Evolutionary conservation across 2,888 invertebrate genomes (phyloP).

Genomic region (Dryococelus australis): DNA sequence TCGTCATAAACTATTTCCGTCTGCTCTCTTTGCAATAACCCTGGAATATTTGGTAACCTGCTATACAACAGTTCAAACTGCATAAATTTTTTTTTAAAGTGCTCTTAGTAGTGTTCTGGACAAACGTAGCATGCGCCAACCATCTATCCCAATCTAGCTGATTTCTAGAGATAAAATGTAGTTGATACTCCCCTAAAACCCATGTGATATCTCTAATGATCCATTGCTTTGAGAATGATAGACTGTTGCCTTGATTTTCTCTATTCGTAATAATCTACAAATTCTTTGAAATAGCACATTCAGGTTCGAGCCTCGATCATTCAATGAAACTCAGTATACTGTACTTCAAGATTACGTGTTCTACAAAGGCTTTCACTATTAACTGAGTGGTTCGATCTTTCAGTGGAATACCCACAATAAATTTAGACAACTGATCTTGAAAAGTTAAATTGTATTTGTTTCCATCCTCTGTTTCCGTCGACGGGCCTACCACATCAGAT

Average conservation of each 20-base stretch:
- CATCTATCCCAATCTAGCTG: neutral
- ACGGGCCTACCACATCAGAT: neutral
- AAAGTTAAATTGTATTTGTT: constrained; percentile 6
- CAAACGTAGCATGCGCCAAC: too few relatives aligned
- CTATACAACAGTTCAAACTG: too few relatives aligned
- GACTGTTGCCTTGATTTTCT: neutral
- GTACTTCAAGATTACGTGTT: too few relatives aligned
- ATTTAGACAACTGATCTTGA: neutral
- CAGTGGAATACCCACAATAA: neutral
- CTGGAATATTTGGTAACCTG: too few relatives aligned
- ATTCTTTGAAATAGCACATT: too few relatives aligned
- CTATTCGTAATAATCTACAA: neutral
- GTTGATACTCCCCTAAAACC: neutral
- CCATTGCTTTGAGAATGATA: neutral
- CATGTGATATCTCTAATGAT: neutral
- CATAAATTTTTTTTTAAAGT: too few relatives aligned
- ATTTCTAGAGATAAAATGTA: neutral
- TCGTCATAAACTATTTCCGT: too few relatives aligned
- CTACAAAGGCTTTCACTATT: too few relatives aligned
- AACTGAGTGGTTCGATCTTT: neutral
- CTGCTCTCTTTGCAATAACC: too few relatives aligned
- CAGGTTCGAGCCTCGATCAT: too few relatives aligned
- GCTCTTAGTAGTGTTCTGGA: too few relatives aligned
- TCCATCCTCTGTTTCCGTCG: neutral
- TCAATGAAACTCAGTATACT: too few relatives aligned